These are phyloP conservation scores for Anthopleura xanthogrammica DNA, from an alignment of 92 coral and sea anemone genomes.

Conservation along the genomic window DNA sequence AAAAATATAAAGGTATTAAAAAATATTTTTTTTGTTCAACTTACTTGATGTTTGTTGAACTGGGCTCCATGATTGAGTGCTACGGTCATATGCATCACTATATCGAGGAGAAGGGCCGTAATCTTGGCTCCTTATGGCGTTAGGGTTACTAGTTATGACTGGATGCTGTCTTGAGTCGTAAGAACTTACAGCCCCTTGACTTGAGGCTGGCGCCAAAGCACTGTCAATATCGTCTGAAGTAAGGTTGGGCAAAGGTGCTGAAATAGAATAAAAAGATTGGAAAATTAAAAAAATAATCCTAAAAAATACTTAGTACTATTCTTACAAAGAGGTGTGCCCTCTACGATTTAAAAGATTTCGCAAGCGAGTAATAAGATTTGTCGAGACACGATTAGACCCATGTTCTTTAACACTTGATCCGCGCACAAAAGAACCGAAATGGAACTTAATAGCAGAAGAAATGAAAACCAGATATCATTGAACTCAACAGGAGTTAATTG, in stretches of 20 bases:
- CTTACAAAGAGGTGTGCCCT: background rate
- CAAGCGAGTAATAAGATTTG: background rate
- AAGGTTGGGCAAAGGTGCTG: constrained; percentile 97
- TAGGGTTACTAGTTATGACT: constrained; percentile 76
- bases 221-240: constrained; percentile 98
- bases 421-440: background rate
- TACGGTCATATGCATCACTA: constrained; percentile 42
- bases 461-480: constrained; percentile 5
- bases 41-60: constrained; percentile 35
- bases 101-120: constrained; percentile 61
- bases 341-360: background rate
- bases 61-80: constrained; percentile 37
- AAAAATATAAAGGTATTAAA: background rate
- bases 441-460: background rate
- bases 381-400: constrained; percentile 11
- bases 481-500: background rate
- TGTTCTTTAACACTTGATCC: constrained; percentile 10
- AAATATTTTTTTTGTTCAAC: background rate
- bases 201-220: constrained; percentile 89
- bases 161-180: constrained; percentile 84
- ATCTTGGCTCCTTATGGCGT: constrained; percentile 58
- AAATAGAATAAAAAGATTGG: constrained; percentile 26
- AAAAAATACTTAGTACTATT: background rate
- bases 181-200: constrained; percentile 64
- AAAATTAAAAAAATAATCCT: background rate